Evolutionary conservation across 2,888 invertebrate genomes (phyloP).

Genomic region (Thymelicus sylvestris): DNA sequence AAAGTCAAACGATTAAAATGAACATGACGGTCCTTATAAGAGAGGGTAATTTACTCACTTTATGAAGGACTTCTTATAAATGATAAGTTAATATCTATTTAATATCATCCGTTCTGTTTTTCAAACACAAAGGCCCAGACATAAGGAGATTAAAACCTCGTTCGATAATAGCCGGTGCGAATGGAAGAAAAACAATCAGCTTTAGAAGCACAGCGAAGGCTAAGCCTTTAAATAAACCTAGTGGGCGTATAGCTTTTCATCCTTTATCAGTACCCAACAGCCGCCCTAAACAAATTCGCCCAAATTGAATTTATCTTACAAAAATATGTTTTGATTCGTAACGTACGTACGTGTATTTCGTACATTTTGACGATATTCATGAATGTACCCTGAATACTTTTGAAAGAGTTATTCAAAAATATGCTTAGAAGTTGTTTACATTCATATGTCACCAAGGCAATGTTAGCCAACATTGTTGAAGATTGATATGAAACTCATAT

Average conservation of each 20-base stretch:
- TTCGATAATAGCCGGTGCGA: conserved; percentile 17
- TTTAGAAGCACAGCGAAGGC: conserved; percentile 17
- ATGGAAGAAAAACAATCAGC: conserved; percentile 36
- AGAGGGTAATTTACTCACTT: too few relatives aligned
- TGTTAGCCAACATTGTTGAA: too few relatives aligned
- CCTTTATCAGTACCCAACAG: conserved; percentile 34
- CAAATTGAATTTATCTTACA: conserved; percentile 31
- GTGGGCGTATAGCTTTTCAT: conserved; percentile 26
- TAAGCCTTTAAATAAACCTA: conserved; percentile 37
- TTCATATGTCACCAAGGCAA: too few relatives aligned
- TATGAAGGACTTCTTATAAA: too few relatives aligned
- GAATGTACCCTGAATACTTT: background rate
- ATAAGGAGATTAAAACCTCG: conserved; percentile 20
- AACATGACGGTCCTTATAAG: too few relatives aligned
- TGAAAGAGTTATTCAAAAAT: too few relatives aligned
- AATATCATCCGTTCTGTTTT: too few relatives aligned
- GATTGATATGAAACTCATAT: too few relatives aligned
- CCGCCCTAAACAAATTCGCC: conserved; percentile 37
- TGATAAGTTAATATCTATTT: too few relatives aligned
- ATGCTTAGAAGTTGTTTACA: too few relatives aligned
- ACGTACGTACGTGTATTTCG: background rate
- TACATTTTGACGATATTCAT: background rate
- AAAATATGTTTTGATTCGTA: conserved; percentile 31
- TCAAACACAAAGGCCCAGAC: background rate
- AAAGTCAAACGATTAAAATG: too few relatives aligned